A percentile compares a stretch with the other conserved stretches of the same genome.
phyloP scores from a whole-genome alignment of 2,797 vertebrate species.

The Sphenodon punctatus region DNA sequence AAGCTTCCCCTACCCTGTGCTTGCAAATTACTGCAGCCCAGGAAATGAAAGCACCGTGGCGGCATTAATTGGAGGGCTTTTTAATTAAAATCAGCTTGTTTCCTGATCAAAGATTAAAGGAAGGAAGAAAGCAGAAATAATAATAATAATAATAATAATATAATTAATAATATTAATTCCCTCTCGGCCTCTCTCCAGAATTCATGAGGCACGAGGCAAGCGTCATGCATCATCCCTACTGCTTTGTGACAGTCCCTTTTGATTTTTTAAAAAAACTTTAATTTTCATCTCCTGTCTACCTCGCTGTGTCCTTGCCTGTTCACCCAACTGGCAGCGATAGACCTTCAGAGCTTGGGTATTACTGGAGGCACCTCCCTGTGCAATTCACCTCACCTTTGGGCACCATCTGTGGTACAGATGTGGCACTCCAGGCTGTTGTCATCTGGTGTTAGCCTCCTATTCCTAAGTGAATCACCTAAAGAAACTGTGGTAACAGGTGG shows the following conservation, averaged over 20 bases:
- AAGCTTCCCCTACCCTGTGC: conserved; percentile 37
- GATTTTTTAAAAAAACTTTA: background rate
- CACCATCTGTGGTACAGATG: background rate
- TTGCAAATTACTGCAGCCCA: conserved; percentile 51
- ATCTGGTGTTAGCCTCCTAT: too few relatives aligned
- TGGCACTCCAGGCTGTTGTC: background rate
- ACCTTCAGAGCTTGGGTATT: too few relatives aligned
- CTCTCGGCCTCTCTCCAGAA: conserved; percentile 41
- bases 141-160: too few relatives aligned
- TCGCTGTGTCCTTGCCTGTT: background rate
- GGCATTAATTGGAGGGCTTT: conserved; percentile 71
- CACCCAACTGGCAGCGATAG: background rate
- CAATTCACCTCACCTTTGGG: background rate
- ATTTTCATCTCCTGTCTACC: conserved; percentile 3
- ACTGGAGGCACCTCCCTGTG: background rate
- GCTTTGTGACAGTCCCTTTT: background rate
- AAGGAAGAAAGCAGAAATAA: conserved; percentile 44
- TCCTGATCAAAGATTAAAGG: conserved; percentile 62
- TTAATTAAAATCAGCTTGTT: conserved; percentile 72
- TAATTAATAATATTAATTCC: conserved; percentile 34
- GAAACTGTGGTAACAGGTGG: background rate
- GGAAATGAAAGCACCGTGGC: conserved; percentile 65
- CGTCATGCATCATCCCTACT: background rate
- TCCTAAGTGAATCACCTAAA: too few relatives aligned
- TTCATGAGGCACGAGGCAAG: conserved; percentile 42